Conservation (phyloP, 2,888 invertebrate species). For the Urechis unicinctus region DNA sequence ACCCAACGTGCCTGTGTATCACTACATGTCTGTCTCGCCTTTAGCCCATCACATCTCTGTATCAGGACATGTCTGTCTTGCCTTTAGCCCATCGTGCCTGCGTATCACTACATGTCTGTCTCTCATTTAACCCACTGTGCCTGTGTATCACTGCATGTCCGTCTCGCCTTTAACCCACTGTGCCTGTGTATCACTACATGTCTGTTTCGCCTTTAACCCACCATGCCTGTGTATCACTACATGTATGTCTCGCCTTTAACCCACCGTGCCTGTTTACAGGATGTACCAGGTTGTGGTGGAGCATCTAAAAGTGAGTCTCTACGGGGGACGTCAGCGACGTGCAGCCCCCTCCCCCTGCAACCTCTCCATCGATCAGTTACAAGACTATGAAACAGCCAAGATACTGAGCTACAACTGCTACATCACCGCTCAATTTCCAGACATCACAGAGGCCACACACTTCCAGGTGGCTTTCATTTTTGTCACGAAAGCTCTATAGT, state of each 20-base stretch:
- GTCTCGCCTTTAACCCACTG: constrained; percentile 66
- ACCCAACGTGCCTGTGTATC: too few relatives aligned
- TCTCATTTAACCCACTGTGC: too few relatives aligned
- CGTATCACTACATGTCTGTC: too few relatives aligned
- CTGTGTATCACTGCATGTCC: too few relatives aligned
- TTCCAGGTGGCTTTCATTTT: too few relatives aligned
- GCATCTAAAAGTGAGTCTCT: neutral
- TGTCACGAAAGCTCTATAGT: too few relatives aligned
- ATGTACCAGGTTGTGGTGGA: constrained; percentile 38
- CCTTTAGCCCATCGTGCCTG: too few relatives aligned
- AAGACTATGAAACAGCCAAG: constrained; percentile 61
- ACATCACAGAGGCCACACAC: constrained; percentile 60
- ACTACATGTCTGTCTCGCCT: too few relatives aligned
- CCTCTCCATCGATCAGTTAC: constrained; percentile 19
- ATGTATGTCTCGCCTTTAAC: too few relatives aligned
- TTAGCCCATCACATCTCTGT: too few relatives aligned
- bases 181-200: neutral
- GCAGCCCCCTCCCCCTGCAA: constrained; percentile 13
- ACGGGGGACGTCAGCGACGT: neutral
- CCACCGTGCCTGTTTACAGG: constrained; percentile 23
- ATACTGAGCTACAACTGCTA: constrained; percentile 70
- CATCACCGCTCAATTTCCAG: constrained; percentile 71
- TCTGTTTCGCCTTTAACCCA: neutral
- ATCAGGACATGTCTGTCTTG: too few relatives aligned
- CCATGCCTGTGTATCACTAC: too few relatives aligned